Evolutionary conservation across 2,113 vertebrate species (phyloP), one percentile per base, ranked within the genome.

Genomic region (Otolemur garnettii): DNA sequence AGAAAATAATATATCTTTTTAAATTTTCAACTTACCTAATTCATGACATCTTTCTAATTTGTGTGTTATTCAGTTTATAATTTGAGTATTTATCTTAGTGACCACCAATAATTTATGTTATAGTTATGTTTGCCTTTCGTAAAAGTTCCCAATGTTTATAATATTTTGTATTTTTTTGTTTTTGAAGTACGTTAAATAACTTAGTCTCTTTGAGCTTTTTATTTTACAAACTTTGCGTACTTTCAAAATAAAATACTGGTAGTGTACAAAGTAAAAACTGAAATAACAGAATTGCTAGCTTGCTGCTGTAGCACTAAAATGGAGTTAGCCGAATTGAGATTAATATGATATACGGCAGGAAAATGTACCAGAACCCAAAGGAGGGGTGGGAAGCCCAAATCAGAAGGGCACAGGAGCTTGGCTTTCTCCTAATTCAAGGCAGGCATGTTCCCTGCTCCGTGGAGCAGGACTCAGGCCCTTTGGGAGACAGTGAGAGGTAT

Each of bases 231-330:
- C 91, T 83, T 45, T 85, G 45, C 3, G 15, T 12, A 53, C 33
- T 91, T 85, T 69, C 50, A 79, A 84, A 94, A 69, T 79, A 92
- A 94, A 96, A 90, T 85, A 59, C 86, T 66, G n/a, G 53, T 71
- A 59, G 71, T 35, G 26, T 91, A 1, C 57, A 88, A 97, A 96
- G 85, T 87, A 87, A 95, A 92, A 42, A 66, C 4, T 4, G 42
- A 96, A 84, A 26, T 81, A 77, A 77, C 26, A 79, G 69, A 95
- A 83, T 38, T 78, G 33, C 68, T 69, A 66, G 28, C 66, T 71
- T 92, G 19, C 26, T 26, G 11, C 1, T 75, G 33, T n/a, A 42
- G 84, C 28, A 74, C 45, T 80, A n/a, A 45, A 21, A 74, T 38
- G 14, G 62, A 94, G 50, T 82, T 86, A 78, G 35, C n/a, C 5